These are phyloP conservation scores for Oreochromis niloticus DNA, from an alignment of 2,113 vertebrate genomes.

Conservation along the genomic window DNA sequence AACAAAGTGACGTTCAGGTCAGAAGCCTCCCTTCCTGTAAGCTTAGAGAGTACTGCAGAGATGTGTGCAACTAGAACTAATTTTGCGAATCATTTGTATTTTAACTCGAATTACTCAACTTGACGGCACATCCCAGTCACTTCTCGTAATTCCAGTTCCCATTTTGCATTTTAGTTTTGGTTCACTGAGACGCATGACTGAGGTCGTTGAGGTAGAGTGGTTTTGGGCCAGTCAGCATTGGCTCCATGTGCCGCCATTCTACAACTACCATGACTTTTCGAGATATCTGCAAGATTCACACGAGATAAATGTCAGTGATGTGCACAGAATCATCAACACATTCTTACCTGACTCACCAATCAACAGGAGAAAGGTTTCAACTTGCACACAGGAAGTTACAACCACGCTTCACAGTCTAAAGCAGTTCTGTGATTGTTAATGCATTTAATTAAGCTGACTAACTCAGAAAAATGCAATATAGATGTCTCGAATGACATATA, in stretches of 20 bases:
- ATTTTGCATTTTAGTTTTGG: neutral
- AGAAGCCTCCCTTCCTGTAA: neutral
- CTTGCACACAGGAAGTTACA: neutral
- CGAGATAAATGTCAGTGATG: neutral
- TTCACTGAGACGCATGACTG: neutral
- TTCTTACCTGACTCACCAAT: neutral
- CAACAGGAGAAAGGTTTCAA: neutral
- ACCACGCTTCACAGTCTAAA: neutral
- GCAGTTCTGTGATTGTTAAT: neutral
- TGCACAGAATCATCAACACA: neutral
- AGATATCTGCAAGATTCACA: neutral
- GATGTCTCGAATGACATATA: neutral
- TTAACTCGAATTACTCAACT: neutral
- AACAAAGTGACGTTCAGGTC: neutral
- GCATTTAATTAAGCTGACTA: neutral
- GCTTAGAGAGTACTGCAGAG: neutral
- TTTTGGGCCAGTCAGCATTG: neutral
- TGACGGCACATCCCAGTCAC: neutral
- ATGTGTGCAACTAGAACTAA: neutral
- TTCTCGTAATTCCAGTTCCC: neutral
- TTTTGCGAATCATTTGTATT: neutral
- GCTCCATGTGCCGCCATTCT: neutral
- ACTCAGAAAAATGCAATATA: neutral
- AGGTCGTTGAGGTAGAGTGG: neutral
- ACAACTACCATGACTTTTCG: neutral